Conservation (phyloP, 2,113 vertebrate genomes). For the Piliocolobus tephrosceles region DNA sequence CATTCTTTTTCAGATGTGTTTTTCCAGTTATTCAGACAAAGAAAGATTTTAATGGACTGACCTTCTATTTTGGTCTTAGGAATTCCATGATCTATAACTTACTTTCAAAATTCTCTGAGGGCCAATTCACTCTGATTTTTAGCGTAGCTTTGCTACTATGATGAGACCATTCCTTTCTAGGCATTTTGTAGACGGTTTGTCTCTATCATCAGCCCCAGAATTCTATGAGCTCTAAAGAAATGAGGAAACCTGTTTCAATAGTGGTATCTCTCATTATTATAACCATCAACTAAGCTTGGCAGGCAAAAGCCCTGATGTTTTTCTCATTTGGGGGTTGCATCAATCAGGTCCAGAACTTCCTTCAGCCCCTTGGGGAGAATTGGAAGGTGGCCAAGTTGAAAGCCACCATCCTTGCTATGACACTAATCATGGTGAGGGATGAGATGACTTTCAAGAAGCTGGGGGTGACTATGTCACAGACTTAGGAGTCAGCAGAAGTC, state of each 20-base stretch:
- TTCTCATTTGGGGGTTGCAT: not conserved
- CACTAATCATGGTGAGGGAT: not conserved
- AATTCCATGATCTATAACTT: not conserved
- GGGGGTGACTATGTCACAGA: not conserved
- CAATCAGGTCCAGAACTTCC: not conserved
- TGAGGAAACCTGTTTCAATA: not conserved
- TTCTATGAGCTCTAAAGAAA: not conserved
- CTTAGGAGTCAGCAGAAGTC: not conserved
- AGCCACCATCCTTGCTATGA: not conserved
- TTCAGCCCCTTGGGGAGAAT: not conserved
- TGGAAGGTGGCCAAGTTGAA: not conserved
- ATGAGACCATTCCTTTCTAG: not conserved
- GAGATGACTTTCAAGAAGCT: not conserved
- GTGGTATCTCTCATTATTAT: not conserved
- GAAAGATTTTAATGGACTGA: not conserved
- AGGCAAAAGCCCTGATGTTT: not conserved
- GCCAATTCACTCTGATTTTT: not conserved
- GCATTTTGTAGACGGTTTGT: not conserved
- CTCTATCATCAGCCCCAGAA: not conserved
- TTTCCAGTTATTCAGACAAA: not conserved
- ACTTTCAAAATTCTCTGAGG: not conserved
- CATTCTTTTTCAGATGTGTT: not conserved
- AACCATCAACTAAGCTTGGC: not conserved
- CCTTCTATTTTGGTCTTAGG: not conserved
- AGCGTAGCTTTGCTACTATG: not conserved